A percentile compares a stretch with the other conserved stretches of the same genome.
phyloP scores from a whole-genome alignment of 2,797 vertebrate species.

The Moxostoma hubbsi region DNA sequence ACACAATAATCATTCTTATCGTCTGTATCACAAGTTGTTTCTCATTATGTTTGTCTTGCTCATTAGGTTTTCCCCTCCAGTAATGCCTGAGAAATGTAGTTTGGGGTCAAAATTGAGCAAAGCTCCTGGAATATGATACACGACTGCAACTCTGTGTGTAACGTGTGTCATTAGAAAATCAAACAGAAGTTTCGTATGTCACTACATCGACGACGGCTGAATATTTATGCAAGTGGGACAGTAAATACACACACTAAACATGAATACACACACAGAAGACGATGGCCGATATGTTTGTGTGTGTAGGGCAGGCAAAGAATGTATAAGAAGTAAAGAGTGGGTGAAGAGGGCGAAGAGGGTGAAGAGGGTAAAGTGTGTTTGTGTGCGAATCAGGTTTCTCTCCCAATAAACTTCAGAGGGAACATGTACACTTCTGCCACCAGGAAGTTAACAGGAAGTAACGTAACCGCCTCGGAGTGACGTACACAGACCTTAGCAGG shows the following conservation, averaged over 20 bases:
- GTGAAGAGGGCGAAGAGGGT: not conserved
- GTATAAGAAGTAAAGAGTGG: constrained; percentile 1
- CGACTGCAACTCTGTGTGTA: not conserved
- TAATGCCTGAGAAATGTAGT: constrained; percentile 9
- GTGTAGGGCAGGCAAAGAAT: constrained; percentile 3
- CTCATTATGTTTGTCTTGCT: not conserved
- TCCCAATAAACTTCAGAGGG: constrained; percentile 48
- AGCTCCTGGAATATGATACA: constrained; percentile 19
- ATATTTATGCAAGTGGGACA: constrained; percentile 50
- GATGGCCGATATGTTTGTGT: constrained; percentile 3
- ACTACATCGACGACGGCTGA: constrained; percentile 23
- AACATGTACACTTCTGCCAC: constrained; percentile 16
- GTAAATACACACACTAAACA: constrained; percentile 45
- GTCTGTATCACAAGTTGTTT: not conserved
- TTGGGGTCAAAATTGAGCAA: constrained; percentile 44
- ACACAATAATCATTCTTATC: not conserved
- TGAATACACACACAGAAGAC: constrained; percentile 8
- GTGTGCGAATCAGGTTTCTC: constrained; percentile 36
- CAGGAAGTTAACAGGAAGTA: not conserved
- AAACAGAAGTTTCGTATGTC: constrained; percentile 39
- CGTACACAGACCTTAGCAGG: too few species aligned
- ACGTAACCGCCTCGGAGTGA: constrained; percentile 16
- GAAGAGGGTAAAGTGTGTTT: constrained; percentile 1
- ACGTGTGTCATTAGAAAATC: constrained; percentile 20
- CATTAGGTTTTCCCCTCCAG: not conserved